These are phyloP conservation scores for Phoenicopterus ruber DNA, from an alignment of 2,113 vertebrate species.

Conservation along the genomic window DNA sequence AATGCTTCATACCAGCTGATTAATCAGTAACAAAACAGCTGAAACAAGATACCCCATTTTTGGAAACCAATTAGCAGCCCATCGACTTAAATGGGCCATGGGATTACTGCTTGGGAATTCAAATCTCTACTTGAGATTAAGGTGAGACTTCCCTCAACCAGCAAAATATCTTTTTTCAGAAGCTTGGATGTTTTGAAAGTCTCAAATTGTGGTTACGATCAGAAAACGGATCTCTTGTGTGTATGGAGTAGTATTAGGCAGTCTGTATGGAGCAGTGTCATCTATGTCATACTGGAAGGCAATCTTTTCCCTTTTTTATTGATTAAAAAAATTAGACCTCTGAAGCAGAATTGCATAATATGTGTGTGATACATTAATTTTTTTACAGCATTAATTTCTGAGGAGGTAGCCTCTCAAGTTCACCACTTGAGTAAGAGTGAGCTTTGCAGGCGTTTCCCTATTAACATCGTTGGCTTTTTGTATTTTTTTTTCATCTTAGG, in stretches of 20 bases:
- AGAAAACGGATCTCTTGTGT: not conserved
- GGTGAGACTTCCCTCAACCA: not conserved
- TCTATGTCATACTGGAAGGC: not conserved
- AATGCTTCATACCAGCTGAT: not conserved
- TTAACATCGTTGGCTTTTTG: not conserved
- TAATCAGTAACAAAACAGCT: not conserved
- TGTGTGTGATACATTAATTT: not conserved
- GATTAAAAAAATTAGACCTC: not conserved
- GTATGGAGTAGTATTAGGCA: not conserved
- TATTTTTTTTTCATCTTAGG: slow-evolving; percentile 62
- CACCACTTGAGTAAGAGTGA: not conserved
- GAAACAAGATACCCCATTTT: not conserved
- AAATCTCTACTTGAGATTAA: not conserved
- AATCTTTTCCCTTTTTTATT: not conserved
- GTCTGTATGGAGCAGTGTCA: not conserved
- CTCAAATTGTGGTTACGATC: not conserved
- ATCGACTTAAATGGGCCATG: not conserved
- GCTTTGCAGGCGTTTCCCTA: not conserved
- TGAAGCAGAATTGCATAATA: not conserved
- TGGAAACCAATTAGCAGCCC: not conserved
- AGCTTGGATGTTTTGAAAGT: not conserved
- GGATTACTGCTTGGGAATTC: not conserved
- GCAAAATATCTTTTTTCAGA: not conserved
- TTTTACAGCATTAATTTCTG: not conserved
- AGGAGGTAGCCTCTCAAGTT: not conserved